Percentiles rank a stretch among this genome's conserved stretches.
phyloP scores from a whole-genome alignment of 2,888 invertebrate genomes.

The Euzophera pinguis region DNA sequence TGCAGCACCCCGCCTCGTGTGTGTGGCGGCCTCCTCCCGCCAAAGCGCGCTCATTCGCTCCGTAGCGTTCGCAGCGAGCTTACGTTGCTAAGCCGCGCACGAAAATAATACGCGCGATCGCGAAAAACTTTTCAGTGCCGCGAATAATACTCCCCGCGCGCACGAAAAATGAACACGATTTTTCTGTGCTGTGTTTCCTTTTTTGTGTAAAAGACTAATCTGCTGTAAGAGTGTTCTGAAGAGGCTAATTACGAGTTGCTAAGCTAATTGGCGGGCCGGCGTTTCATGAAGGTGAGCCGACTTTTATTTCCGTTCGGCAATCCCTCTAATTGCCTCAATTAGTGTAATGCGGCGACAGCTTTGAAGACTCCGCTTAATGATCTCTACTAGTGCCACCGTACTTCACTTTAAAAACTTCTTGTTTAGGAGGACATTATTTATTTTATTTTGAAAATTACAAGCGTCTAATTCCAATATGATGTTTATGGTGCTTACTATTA shows the following conservation, averaged over 20 bases:
- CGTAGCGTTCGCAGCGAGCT: constrained; percentile 45
- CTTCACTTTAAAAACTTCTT: constrained; percentile 52
- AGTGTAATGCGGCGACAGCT: constrained; percentile 79
- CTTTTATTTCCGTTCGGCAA: constrained; percentile 79
- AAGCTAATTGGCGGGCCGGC: constrained; percentile 76
- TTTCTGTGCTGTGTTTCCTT: constrained; percentile 58
- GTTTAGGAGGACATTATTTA: background rate
- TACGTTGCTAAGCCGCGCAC: constrained; percentile 39
- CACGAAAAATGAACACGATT: constrained; percentile 52
- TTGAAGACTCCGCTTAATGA: constrained; percentile 74
- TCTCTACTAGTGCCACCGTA: constrained; percentile 44
- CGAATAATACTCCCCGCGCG: constrained; percentile 37
- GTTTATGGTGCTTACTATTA: too few relatives aligned
- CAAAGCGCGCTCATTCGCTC: constrained; percentile 59
- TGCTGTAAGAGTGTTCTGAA: constrained; percentile 55
- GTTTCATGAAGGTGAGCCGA: constrained; percentile 79
- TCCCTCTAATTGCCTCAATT: constrained; percentile 79
- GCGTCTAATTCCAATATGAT: too few relatives aligned
- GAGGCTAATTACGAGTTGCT: constrained; percentile 72
- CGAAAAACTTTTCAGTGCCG: constrained; percentile 74
- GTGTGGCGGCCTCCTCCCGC: constrained; percentile 38
- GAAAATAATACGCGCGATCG: constrained; percentile 49
- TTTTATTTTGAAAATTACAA: too few relatives aligned
- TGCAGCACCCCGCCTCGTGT: constrained; percentile 59
- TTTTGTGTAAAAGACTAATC: constrained; percentile 58